A percentile compares a stretch with the other conserved stretches of the same genome.
These are phyloP conservation scores for Sebastes wilsoni DNA, from an alignment of 2,797 vertebrate genomes.

Conservation along the genomic window DNA sequence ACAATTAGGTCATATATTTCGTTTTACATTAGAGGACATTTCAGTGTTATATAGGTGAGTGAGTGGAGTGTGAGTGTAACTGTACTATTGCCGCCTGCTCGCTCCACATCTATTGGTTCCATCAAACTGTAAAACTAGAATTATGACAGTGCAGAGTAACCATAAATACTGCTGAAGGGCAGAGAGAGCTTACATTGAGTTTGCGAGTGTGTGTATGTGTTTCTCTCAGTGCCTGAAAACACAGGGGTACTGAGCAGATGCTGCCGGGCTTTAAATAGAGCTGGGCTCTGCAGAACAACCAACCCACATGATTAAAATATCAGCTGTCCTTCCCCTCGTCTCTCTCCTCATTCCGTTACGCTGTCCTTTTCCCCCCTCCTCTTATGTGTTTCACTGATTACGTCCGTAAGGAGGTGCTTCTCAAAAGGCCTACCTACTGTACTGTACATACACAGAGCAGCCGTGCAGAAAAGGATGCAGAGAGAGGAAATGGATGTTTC, in stretches of 20 bases:
- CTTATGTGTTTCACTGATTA: constrained; percentile 12
- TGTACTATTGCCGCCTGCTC: constrained; percentile 8
- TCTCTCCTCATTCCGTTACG: constrained; percentile 22
- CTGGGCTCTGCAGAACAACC: constrained; percentile 69
- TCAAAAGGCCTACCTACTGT: constrained; percentile 18
- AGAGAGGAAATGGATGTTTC: constrained; percentile 35
- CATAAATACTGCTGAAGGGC: constrained; percentile 63
- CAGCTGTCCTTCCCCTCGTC: constrained; percentile 66
- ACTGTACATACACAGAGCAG: not conserved
- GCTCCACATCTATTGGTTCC: constrained; percentile 63
- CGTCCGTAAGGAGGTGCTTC: constrained; percentile 9
- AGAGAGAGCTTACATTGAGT: constrained; percentile 31
- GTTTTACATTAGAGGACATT: constrained; percentile 1
- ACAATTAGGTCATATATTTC: constrained; percentile 8
- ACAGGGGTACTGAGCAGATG: constrained; percentile 74
- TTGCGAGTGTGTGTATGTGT: constrained; percentile 42
- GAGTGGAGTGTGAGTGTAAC: constrained; percentile 1
- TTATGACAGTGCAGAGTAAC: constrained; percentile 54
- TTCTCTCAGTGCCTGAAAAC: constrained; percentile 69
- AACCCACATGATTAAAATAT: constrained; percentile 78
- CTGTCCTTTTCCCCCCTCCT: constrained; percentile 11
- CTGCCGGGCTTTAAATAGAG: constrained; percentile 79
- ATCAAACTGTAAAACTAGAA: constrained; percentile 68
- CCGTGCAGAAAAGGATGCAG: constrained; percentile 5
- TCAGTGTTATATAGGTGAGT: not conserved